These are phyloP conservation scores for Notiomystis cincta DNA, from an alignment of 2,113 vertebrate species.

Conservation along the genomic window DNA sequence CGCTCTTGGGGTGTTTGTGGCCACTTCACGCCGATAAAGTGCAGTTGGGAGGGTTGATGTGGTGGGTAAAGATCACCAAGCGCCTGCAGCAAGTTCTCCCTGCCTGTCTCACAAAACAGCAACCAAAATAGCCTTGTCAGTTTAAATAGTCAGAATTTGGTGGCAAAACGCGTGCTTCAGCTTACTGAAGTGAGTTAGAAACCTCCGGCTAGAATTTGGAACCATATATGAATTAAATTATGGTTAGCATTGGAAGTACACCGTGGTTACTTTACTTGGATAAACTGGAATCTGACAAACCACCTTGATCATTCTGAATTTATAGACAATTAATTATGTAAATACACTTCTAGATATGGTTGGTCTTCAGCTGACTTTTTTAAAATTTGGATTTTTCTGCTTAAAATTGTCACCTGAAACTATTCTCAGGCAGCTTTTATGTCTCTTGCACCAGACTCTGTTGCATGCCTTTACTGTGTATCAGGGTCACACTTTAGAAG, in stretches of 20 bases:
- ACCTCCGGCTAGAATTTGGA: background rate
- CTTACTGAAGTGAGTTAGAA: background rate
- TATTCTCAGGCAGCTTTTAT: background rate
- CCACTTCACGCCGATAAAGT: background rate
- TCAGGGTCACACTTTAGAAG: background rate
- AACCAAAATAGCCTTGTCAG: slow-evolving; percentile 35
- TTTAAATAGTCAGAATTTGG: background rate
- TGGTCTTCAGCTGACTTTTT: background rate
- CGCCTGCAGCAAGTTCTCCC: slow-evolving; percentile 11
- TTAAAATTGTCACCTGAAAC: background rate
- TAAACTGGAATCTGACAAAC: background rate
- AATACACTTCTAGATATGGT: background rate
- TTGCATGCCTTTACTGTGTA: background rate
- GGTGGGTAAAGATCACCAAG: slow-evolving; percentile 29
- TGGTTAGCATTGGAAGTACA: background rate
- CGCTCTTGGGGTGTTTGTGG: background rate
- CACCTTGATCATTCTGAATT: background rate
- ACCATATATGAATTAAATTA: background rate
- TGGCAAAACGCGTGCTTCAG: background rate
- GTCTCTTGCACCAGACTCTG: background rate
- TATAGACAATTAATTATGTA: background rate
- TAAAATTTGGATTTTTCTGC: background rate
- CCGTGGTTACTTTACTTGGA: background rate
- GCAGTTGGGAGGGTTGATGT: background rate
- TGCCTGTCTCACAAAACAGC: background rate